Evolutionary conservation across 2,888 invertebrate genomes (phyloP), one percentile per base, ranked within the genome.

Genomic region (Drosophila pseudotalamancana): DNA sequence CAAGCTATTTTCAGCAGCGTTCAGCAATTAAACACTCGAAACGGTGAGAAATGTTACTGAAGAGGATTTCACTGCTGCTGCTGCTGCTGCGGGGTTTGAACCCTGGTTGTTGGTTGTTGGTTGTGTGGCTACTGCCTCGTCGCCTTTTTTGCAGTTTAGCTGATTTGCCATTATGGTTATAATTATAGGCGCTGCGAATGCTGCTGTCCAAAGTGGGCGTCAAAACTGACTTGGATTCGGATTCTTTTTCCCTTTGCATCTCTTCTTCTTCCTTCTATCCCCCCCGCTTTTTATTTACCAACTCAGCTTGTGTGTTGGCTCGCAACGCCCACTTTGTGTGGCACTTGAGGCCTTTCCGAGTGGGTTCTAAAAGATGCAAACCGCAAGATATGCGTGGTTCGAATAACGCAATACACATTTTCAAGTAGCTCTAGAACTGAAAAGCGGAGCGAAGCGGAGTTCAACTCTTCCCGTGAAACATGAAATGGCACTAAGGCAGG

Each of bases 11-110:
- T 83, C 88, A 83, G 74, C 88, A 66, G 56, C 74, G 60, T 74
- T 72, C 69, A 73, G 84, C 84, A 83, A 83, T 83, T 83, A 83
- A 83, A 86, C 87, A 87, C 88, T 87, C 64, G 63, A 83, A 43
- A 23, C 51, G 65, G 65, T 48, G 37, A 72, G 46, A 56, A 45
- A 46, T 51, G 72, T 49, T 21, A 48, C 65, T 55, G 37, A 4
- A 32, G 31, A 37, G 21, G 34, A 65, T 62, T 29, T 31, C 31
- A 19, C 25, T 14, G 35, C 21, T 46, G 14, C 32, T 19, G 11
- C 11, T n/a, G 16, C 11, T n/a, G 18, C 14, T 49, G 39, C 31
- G 16, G 25, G 16, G 25, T 21, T 39, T 66, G 43, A 31, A 27
- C 43, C 14, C 27, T 32, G 48, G 23, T 35, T 25, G n/a, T n/a